These are phyloP conservation scores for Oxycera nigricornis DNA, from an alignment of 2,888 invertebrate species.

Conservation along the genomic window DNA sequence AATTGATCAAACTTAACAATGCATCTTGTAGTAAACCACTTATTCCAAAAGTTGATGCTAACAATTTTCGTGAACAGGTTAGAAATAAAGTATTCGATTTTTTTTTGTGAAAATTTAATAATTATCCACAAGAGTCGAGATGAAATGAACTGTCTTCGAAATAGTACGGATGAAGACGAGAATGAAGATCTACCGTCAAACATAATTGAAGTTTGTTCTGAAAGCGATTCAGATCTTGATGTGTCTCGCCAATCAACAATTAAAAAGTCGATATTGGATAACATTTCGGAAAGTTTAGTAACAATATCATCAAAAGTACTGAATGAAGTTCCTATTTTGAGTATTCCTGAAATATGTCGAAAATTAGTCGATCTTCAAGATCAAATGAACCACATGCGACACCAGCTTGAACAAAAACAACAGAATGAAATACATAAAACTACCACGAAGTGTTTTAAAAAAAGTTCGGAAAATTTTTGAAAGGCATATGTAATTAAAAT, in stretches of 20 bases:
- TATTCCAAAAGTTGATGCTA: background rate
- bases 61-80: no score
- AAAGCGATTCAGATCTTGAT: slow-evolving; percentile 40
- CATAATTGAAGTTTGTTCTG: slow-evolving; percentile 49
- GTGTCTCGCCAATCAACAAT: background rate
- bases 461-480: no score
- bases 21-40: background rate
- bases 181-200: slow-evolving; percentile 49
- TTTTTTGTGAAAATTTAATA: no score
- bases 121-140: background rate
- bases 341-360: slow-evolving; percentile 58
- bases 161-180: background rate
- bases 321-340: slow-evolving; percentile 53
- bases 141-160: background rate
- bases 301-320: background rate
- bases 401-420: background rate
- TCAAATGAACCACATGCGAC: slow-evolving; percentile 56
- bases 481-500: no score
- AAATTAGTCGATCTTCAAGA: slow-evolving; percentile 57
- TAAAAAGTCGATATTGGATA: background rate
- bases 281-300: background rate
- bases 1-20: slow-evolving; percentile 16
- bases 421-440: no score
- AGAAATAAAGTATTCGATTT: no score
- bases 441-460: no score